Conservation (phyloP, 2,888 invertebrate genomes). For the Rotaria macrura region DNA sequence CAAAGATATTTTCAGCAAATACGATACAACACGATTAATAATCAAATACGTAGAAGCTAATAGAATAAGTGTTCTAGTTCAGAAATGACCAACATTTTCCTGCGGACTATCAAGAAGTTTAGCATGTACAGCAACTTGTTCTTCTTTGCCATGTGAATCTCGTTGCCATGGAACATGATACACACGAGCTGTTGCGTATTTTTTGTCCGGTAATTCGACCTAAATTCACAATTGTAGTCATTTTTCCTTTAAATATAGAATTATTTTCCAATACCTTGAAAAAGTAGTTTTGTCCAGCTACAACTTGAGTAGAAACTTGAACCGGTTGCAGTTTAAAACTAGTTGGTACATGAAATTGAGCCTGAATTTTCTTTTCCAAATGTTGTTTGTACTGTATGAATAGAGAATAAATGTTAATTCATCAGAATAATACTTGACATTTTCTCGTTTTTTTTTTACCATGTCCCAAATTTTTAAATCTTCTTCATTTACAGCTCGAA, state of each 20-base stretch:
- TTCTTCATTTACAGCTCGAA: neutral
- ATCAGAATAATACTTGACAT: neutral
- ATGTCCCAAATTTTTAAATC: neutral
- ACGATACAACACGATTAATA: neutral
- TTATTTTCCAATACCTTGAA: neutral
- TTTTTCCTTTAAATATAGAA: too few species aligned
- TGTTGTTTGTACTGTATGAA: neutral
- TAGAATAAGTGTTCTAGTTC: neutral
- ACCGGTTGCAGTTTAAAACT: neutral
- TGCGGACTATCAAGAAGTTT: neutral
- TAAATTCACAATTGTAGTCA: neutral
- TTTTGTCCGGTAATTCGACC: neutral
- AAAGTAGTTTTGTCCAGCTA: neutral
- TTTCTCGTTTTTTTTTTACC: too few species aligned
- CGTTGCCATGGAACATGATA: neutral
- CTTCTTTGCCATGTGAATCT: neutral
- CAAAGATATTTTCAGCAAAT: neutral
- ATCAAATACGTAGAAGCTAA: neutral
- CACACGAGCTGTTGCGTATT: neutral
- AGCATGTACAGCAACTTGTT: neutral
- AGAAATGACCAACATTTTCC: neutral
- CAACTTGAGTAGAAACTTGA: neutral
- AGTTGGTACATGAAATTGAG: neutral
- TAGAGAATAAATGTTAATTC: neutral
- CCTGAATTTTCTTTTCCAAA: neutral